Percentiles rank a stretch among this genome's conserved stretches.
phyloP scores from a whole-genome alignment of 2,113 vertebrate genomes.

The Rousettus leschenaultii region DNA sequence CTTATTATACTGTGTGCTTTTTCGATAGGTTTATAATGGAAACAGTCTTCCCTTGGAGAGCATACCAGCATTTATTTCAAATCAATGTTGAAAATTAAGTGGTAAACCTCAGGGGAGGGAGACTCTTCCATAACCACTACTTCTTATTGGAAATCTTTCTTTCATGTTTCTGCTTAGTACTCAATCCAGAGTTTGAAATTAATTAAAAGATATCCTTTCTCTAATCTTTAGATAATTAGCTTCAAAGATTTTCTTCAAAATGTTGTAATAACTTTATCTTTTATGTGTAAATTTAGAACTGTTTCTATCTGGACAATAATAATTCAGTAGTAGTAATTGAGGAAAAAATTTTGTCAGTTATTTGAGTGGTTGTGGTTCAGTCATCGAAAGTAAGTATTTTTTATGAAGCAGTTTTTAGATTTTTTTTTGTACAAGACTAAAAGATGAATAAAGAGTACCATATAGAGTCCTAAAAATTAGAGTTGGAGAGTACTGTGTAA shows the following conservation, averaged over 20 bases:
- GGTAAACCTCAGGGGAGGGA: slow-evolving; percentile 79
- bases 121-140: slow-evolving; percentile 69
- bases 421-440: neutral
- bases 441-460: neutral
- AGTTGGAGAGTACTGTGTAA: neutral
- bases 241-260: slow-evolving; percentile 82
- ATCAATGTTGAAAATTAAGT: slow-evolving; percentile 87
- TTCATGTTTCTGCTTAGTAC: slow-evolving; percentile 84
- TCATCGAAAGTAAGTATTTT: neutral
- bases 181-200: slow-evolving; percentile 84
- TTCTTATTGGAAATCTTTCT: slow-evolving; percentile 83
- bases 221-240: slow-evolving; percentile 87
- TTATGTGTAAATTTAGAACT: slow-evolving; percentile 73
- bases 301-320: slow-evolving; percentile 70
- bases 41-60: slow-evolving; percentile 81
- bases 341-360: neutral
- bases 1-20: slow-evolving; percentile 78
- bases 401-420: neutral
- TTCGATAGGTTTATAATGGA: slow-evolving; percentile 77
- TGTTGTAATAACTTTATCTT: slow-evolving; percentile 80
- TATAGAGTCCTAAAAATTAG: neutral
- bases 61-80: slow-evolving; percentile 84
- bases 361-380: neutral
- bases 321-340: slow-evolving; percentile 30
- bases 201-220: slow-evolving; percentile 88